Conservation (phyloP, 2,797 vertebrate genomes). For the Sebastes matsubarae region DNA sequence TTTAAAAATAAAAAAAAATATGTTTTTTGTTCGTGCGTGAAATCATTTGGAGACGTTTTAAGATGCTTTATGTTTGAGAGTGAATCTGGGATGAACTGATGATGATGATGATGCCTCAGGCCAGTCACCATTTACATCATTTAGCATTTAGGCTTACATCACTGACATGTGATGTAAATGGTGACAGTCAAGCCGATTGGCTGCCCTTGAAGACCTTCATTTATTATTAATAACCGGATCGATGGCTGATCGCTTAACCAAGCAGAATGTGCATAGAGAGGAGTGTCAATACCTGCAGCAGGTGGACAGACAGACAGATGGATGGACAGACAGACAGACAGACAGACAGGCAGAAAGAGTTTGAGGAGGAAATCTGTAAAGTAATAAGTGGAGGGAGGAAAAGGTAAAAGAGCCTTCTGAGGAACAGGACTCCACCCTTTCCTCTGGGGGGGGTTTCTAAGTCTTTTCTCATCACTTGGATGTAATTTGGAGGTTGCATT, state of each 20-base stretch:
- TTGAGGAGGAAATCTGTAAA: neutral
- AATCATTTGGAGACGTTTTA: conserved; percentile 35
- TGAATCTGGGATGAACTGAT: conserved; percentile 25
- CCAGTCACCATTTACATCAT: neutral
- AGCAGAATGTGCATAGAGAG: conserved; percentile 26
- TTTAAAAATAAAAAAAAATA: too few relatives aligned
- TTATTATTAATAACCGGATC: conserved; percentile 77
- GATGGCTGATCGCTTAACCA: conserved; percentile 66
- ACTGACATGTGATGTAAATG: conserved; percentile 48
- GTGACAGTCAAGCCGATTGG: conserved; percentile 46
- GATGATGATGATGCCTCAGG: conserved; percentile 24
- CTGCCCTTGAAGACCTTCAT: conserved; percentile 53
- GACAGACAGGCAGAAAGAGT: neutral
- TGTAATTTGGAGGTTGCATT: neutral
- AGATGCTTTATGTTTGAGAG: conserved; percentile 38
- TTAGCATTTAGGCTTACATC: too few relatives aligned
- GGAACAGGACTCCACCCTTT: neutral
- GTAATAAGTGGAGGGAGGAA: neutral
- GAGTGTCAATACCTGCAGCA: neutral
- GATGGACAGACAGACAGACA: neutral
- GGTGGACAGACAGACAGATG: neutral
- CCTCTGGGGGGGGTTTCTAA: too few relatives aligned
- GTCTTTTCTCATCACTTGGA: neutral
- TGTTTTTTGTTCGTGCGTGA: neutral
- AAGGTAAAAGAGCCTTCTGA: neutral